Evolutionary conservation across 2,797 vertebrate species (phyloP).

Genomic region (Otolemur crassicaudatus): DNA sequence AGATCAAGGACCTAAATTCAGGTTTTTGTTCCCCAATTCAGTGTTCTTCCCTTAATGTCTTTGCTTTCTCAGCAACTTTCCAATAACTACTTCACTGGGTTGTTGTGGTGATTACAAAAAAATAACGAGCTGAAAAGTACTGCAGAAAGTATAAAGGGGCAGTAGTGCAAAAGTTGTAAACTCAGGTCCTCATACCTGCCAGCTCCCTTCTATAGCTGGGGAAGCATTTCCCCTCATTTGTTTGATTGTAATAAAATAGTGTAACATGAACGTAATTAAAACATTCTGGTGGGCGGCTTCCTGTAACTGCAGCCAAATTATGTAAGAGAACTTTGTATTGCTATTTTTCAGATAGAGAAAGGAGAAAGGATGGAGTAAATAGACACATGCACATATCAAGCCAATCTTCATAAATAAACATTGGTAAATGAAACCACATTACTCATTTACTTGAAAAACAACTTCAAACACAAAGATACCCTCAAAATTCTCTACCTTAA

Average conservation of each 20-base stretch:
- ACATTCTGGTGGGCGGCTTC: not conserved
- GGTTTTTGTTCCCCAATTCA: not conserved
- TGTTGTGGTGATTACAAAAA: not conserved
- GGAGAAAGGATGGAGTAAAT: not conserved
- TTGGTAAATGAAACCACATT: not conserved
- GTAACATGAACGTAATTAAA: not conserved
- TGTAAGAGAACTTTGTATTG: not conserved
- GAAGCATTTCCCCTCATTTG: not conserved
- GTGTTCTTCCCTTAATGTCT: not conserved
- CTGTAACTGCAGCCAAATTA: not conserved
- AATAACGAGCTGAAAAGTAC: not conserved
- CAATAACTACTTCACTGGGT: not conserved
- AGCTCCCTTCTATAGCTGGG: no score
- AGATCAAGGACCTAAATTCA: not conserved
- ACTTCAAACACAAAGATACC: not conserved
- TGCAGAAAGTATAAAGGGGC: not conserved
- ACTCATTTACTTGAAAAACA: conserved; percentile 2
- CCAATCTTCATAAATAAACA: not conserved
- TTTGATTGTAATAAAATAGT: not conserved
- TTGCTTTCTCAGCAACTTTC: not conserved
- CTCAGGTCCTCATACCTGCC: not conserved
- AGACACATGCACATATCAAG: not conserved
- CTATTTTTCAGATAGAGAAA: not conserved
- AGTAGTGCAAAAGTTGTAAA: not conserved
- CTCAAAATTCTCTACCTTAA: conserved; percentile 86